Evolutionary conservation across 2,888 invertebrate species (phyloP).

Genomic region (Heliconius aoede): DNA sequence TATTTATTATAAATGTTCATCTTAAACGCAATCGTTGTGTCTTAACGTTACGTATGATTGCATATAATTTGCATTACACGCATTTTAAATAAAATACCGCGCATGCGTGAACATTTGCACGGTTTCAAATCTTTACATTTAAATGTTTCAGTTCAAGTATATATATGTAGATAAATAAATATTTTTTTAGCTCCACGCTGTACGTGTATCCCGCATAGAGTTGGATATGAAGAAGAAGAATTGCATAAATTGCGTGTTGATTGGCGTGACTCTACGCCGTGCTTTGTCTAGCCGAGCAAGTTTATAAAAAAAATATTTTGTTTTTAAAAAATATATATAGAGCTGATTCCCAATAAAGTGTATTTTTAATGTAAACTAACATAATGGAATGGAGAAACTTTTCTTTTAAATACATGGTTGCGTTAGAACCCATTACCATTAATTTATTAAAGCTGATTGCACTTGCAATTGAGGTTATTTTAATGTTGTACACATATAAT

Average conservation of each 20-base stretch:
- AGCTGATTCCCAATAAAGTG: not conserved
- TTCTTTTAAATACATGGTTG: not conserved
- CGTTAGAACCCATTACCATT: not conserved
- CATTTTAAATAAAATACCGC: conserved; percentile 21
- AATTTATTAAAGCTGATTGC: not conserved
- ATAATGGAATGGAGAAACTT: too few relatives aligned
- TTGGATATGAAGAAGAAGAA: not conserved
- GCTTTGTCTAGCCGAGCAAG: not conserved
- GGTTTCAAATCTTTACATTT: not conserved
- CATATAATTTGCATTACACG: conserved; percentile 26
- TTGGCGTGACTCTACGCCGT: too few relatives aligned
- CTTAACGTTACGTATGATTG: conserved; percentile 26
- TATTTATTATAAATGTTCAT: conserved; percentile 21
- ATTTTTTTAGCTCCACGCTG: not conserved
- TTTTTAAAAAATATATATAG: too few relatives aligned
- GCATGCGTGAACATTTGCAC: not conserved
- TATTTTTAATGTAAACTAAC: not conserved
- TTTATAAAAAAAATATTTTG: not conserved
- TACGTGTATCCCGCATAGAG: not conserved
- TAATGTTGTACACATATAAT: not conserved
- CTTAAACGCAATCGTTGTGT: conserved; percentile 16
- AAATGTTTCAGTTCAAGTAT: too few relatives aligned
- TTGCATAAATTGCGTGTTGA: too few relatives aligned
- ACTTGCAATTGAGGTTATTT: not conserved
- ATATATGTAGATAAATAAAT: not conserved